Evolutionary conservation across 2,113 vertebrate genomes (phyloP), one percentile per base, ranked within the genome.

Genomic region (Ochotona princeps): DNA sequence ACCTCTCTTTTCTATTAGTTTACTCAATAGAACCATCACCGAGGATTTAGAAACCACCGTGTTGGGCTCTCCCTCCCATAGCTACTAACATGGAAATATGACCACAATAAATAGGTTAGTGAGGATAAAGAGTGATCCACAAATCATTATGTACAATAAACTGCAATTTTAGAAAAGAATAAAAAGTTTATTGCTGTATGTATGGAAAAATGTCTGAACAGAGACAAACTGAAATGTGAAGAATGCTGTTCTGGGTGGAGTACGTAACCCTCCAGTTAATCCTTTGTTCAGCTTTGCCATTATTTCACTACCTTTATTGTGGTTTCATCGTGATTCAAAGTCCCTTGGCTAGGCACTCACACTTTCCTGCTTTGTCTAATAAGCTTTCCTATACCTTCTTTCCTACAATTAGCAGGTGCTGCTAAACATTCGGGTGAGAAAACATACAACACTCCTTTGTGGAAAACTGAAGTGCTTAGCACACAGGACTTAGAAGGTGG

Each of bases 71-170:
- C 47, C 61, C 49, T 28, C 10, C 26, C 4, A 8, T 23, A 30
- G 57, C n/a, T 44, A 38, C 30, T 51, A 75, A 38, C 49, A 13
- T 0, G 44, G 28, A 76, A 82, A 87, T 72, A 61, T 1, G 60
- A n/a, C 57, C 61, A 83, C 21, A 18, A 47, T 78, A 78, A 83
- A 81, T 28, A 47, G 72, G 23, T 51, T 20, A 70, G 70, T 57
- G 78, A 44, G 32, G 76, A 83, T 74, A 47, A 66, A 92, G 94
- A 67, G 67, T 49, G 32, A 89, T 28, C 91, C 47, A 87, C 35
- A 84, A 25, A 91, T 88, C 51, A 79, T 70, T 11, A 57, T 11
- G 15, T 28, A 32, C 1, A 11, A 38, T 38, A 18, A 72, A 89
- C 30, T 21, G 3, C 2, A 13, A 15, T 74, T 91, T 57, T 28